phyloP scores from a whole-genome alignment of 2,113 vertebrate species.

The Pituophis catenifer region DNA sequence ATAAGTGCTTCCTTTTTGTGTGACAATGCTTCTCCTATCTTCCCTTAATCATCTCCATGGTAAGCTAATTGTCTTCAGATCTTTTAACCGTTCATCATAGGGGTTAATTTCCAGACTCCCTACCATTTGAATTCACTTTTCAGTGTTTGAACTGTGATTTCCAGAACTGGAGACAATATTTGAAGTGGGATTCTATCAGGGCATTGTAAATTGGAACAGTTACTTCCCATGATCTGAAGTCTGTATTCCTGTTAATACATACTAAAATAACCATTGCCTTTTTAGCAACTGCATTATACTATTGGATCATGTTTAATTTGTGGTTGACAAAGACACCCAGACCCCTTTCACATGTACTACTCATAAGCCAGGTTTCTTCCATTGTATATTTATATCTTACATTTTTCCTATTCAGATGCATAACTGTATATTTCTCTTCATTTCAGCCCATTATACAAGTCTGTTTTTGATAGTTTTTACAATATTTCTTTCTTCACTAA shows the following conservation, averaged over 20 bases:
- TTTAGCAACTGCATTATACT: background rate
- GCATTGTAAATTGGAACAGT: background rate
- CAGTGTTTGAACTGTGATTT: background rate
- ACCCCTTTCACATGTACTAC: background rate
- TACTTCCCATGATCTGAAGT: background rate
- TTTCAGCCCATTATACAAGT: background rate
- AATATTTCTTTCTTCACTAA: background rate
- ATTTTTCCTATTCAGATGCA: background rate
- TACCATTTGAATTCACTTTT: background rate
- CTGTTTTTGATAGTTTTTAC: background rate
- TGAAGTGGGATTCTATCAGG: background rate
- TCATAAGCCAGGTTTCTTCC: background rate
- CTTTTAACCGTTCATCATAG: background rate
- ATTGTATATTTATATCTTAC: background rate
- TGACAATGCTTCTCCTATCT: background rate
- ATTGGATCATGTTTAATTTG: background rate
- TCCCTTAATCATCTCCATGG: background rate
- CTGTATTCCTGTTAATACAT: background rate
- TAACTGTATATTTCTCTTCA: background rate
- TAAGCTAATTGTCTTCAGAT: background rate
- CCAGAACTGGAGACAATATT: background rate
- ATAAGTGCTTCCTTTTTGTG: background rate
- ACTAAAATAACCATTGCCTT: background rate
- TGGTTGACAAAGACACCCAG: background rate
- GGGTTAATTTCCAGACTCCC: background rate